phyloP scores from a whole-genome alignment of 1,140 invertebrate genomes.

The Diabrotica undecimpunctata region DNA sequence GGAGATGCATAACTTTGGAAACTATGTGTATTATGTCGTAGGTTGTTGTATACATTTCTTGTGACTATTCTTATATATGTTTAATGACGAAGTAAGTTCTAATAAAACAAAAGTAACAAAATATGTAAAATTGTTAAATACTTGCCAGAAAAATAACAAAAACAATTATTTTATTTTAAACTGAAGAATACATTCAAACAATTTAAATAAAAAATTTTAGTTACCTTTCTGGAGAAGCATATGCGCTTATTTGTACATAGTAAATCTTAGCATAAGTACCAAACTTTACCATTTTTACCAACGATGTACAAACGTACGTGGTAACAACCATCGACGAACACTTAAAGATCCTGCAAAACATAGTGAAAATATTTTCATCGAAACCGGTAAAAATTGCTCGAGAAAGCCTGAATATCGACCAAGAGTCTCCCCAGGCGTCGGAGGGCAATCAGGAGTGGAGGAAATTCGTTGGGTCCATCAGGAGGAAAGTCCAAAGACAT shows the following conservation, averaged over 20 bases:
- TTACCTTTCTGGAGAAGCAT: constrained; percentile 28
- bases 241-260: constrained; percentile 39
- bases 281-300: constrained; percentile 9
- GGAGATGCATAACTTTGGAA: no score
- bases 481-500: constrained; percentile 44
- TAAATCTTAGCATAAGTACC: constrained; percentile 18
- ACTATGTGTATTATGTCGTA: no score
- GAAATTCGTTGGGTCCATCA: constrained; percentile 45
- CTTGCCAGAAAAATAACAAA: no score
- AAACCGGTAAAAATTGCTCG: constrained; percentile 40
- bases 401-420: constrained; percentile 40
- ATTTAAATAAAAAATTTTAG: not conserved
- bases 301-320: not conserved
- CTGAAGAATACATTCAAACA: not conserved
- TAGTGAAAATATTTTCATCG: constrained; percentile 39
- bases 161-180: no score
- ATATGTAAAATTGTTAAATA: no score
- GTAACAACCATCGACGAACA: constrained; percentile 1
- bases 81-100: no score
- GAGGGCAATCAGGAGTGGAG: constrained; percentile 44
- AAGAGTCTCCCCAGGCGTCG: constrained; percentile 24
- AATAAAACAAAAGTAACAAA: no score
- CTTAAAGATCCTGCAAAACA: constrained; percentile 40
- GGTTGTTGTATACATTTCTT: no score
- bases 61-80: no score